Evolutionary conservation across 2,888 invertebrate genomes (phyloP), one percentile per base, ranked within the genome.

Genomic region (Gastracanthus pulcherrimus): DNA sequence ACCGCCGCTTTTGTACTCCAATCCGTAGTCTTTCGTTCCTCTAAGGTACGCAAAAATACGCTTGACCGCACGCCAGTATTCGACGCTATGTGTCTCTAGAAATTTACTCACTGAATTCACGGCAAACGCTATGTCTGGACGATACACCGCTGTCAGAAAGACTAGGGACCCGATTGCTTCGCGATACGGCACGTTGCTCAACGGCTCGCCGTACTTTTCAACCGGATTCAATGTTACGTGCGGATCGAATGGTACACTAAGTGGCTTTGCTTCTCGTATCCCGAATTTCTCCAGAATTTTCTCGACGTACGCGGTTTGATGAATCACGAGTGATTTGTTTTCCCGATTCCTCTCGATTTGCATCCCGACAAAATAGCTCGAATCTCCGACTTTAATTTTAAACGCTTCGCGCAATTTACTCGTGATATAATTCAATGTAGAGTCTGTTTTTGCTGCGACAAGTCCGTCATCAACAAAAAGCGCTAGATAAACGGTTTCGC

Each of bases 381-480:
- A 55, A 16, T 83, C 77, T 0, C 79, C 82, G 16, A 82, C 9
- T 1, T 80, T 82, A 29, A 83, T 82, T 7, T 70, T 48, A 23
- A 82, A 82, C 48, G 13, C 55, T 69, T 78, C 55, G 23, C 71
- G 29, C 48, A 78, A 19, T 3, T 4, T 55, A 11, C 6, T 7
- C 1, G 34, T 11, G 9, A 66, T 16, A 5, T 5, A 19, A 9
- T 66, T 16, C 4, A 66, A 5, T 19, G 26, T n/a, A 7, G 7
- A n/a, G 9, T 11, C 36, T 7, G 36, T 19, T n/a, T 29, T 60
- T 6, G 38, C 41, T 3, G 82, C 82, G n/a, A 85, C 76, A 9
- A 85, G 72, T 1, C 86, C 85, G 70, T 86, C 85, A 60, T 86
- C 87, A 13, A 86, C 86, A 76, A 82, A 86, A 1, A 86, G 29